A percentile compares a stretch with the other conserved stretches of the same genome.
phyloP scores from a whole-genome alignment of 2,888 invertebrate species.

The Nyleta sp. region DNA sequence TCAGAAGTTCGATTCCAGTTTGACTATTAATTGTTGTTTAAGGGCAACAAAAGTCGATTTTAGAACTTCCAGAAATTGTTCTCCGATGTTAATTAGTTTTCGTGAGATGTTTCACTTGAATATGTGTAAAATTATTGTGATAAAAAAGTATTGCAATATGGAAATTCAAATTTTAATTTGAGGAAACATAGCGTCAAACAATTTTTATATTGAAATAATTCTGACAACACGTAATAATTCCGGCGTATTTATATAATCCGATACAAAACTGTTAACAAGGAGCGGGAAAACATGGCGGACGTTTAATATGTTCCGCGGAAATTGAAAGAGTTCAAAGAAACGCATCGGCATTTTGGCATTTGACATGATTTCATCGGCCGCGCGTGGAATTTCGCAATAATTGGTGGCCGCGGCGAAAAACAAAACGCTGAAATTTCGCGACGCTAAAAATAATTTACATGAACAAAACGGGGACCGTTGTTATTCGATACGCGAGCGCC shows the following conservation, averaged over 20 bases:
- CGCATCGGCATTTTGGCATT: constrained; percentile 15
- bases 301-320: constrained; percentile 19
- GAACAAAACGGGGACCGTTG: constrained; percentile 28
- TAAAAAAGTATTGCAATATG: too few relatives aligned
- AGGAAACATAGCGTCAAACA: too few relatives aligned
- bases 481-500: constrained; percentile 15
- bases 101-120: too few relatives aligned
- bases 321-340: constrained; percentile 33
- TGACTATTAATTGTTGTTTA: too few relatives aligned
- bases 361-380: constrained; percentile 36
- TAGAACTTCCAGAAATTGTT: too few relatives aligned
- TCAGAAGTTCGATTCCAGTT: too few relatives aligned
- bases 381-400: constrained; percentile 33
- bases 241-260: constrained; percentile 8
- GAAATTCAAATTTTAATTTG: too few relatives aligned
- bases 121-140: too few relatives aligned
- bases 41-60: too few relatives aligned
- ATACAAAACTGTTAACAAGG: constrained; percentile 20
- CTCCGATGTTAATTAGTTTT: too few relatives aligned
- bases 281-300: not conserved
- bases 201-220: constrained; percentile 1
- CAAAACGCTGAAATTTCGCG: constrained; percentile 14
- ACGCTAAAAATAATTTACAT: constrained; percentile 42
- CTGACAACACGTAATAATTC: not conserved
- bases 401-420: constrained; percentile 28